A percentile compares a stretch with the other conserved stretches of the same genome.
These are phyloP conservation scores for Periophthalmodon schlosseri DNA, from an alignment of 2,113 vertebrate genomes.

Conservation along the genomic window DNA sequence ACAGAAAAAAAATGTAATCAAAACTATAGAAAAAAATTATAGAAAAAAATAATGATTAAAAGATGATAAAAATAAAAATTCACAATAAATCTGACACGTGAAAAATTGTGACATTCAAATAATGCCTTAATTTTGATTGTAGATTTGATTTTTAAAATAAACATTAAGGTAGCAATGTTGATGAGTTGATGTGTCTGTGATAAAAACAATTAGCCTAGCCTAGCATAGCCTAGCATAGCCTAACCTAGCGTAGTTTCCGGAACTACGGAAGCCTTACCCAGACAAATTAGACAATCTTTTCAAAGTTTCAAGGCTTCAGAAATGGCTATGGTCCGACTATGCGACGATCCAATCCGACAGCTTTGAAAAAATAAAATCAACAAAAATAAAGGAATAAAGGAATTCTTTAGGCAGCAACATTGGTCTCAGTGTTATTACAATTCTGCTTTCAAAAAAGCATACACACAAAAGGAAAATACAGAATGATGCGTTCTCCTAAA, in stretches of 20 bases:
- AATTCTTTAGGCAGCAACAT: conserved; percentile 78
- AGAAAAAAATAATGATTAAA: neutral
- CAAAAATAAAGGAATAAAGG: conserved; percentile 63
- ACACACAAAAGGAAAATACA: conserved; percentile 49
- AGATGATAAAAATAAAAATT: too few species aligned
- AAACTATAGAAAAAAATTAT: neutral
- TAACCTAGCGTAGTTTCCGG: neutral
- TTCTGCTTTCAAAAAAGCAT: conserved; percentile 68
- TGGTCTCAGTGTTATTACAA: conserved; percentile 79
- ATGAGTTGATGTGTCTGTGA: neutral
- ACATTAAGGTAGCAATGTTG: neutral
- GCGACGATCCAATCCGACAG: conserved; percentile 33
- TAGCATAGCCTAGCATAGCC: too few species aligned
- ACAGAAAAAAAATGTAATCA: too few species aligned
- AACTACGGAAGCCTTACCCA: conserved; percentile 45
- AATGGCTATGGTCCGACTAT: conserved; percentile 76
- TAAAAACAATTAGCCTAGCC: neutral
- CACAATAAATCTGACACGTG: too few species aligned
- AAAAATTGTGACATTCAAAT: neutral
- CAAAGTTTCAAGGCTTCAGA: conserved; percentile 68
- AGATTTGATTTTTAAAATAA: neutral
- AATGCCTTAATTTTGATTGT: neutral
- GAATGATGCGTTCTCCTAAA: conserved; percentile 55
- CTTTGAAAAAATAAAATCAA: conserved; percentile 63
- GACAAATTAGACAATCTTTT: conserved; percentile 28